These are phyloP conservation scores for Pandemis corylana DNA, from an alignment of 2,888 invertebrate species.

Conservation along the genomic window DNA sequence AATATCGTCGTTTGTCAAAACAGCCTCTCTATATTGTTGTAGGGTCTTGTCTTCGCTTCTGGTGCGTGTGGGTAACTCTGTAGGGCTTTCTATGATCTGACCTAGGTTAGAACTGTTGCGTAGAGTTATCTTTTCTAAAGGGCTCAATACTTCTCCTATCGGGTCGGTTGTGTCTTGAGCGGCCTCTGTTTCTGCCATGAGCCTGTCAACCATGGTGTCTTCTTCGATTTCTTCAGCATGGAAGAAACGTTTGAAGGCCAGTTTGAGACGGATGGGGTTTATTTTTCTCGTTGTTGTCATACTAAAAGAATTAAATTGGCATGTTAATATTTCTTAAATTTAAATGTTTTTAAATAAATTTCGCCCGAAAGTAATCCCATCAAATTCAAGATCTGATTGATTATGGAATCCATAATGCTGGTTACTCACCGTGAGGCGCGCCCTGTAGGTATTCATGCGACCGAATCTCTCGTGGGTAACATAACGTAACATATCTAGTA, in stretches of 20 bases:
- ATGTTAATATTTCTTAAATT: not conserved
- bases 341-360: not conserved
- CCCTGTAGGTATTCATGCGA: no score
- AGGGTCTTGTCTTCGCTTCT: conserved; percentile 55
- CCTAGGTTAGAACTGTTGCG: conserved; percentile 56
- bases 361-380: no score
- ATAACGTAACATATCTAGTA: no score
- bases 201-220: conserved; percentile 55
- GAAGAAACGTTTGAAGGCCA: conserved; percentile 56
- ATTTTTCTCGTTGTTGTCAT: conserved; percentile 52
- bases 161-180: conserved; percentile 61
- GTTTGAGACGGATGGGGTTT: conserved; percentile 51
- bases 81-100: conserved; percentile 51
- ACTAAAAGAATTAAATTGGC: conserved; percentile 48
- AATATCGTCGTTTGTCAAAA: conserved; percentile 49
- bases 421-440: no score
- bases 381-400: no score
- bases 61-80: conserved; percentile 23
- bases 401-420: no score
- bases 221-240: conserved; percentile 45
- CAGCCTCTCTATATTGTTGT: conserved; percentile 61
- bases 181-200: conserved; percentile 59
- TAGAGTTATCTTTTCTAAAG: conserved; percentile 58
- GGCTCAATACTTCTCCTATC: conserved; percentile 59
- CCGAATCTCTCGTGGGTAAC: no score